phyloP scores from a whole-genome alignment of 2,113 vertebrate genomes.

The Leucoraja erinaceus region DNA sequence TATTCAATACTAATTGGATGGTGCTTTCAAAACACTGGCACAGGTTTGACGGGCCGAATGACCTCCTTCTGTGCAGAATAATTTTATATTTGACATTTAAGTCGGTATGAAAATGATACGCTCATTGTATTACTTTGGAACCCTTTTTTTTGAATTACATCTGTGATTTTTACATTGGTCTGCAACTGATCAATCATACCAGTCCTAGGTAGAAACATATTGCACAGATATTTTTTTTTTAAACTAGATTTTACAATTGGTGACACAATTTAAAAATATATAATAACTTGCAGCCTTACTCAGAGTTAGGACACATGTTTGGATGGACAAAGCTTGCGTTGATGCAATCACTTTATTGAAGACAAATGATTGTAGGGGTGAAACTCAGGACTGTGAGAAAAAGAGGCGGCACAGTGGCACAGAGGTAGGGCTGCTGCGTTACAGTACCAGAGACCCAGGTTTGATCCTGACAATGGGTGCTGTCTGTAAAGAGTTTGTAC shows the following conservation, averaged over 20 bases:
- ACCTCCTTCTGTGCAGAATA: not conserved
- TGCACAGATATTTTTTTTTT: not conserved
- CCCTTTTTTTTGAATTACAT: not conserved
- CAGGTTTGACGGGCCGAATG: not conserved
- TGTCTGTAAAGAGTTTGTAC: too few relatives aligned
- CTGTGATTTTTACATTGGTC: not conserved
- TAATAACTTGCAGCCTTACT: not conserved
- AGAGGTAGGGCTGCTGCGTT: too few relatives aligned
- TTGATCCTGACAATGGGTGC: too few relatives aligned
- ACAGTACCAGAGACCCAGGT: too few relatives aligned
- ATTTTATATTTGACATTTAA: not conserved
- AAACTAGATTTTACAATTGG: not conserved
- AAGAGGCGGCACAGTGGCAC: not conserved
- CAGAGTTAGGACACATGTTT: not conserved
- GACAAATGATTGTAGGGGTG: not conserved
- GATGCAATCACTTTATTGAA: not conserved
- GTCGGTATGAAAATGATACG: not conserved
- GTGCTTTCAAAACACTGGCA: too few relatives aligned
- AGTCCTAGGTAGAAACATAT: not conserved
- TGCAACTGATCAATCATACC: not conserved
- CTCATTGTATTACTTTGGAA: not conserved
- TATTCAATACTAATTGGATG: too few relatives aligned
- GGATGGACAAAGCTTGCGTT: not conserved
- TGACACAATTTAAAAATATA: not conserved
- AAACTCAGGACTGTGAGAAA: not conserved